These are phyloP conservation scores for Acleris literana DNA, from an alignment of 2,888 invertebrate genomes.

Conservation along the genomic window DNA sequence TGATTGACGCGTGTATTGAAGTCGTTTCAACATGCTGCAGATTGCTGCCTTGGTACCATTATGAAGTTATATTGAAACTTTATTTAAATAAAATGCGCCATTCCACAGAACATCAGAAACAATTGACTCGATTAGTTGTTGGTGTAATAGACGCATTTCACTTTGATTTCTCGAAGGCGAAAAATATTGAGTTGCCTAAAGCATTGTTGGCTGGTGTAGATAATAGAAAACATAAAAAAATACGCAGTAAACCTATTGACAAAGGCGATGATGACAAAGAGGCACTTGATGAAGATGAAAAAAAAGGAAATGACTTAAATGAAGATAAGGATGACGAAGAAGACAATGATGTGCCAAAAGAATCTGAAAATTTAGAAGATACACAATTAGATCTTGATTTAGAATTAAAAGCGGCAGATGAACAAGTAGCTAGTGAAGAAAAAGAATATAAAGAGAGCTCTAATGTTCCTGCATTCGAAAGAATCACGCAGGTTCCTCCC, in stretches of 20 bases:
- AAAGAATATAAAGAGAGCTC: conserved; percentile 53
- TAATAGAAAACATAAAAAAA: conserved; percentile 38
- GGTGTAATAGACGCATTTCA: conserved; percentile 95
- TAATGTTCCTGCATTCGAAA: conserved; percentile 66
- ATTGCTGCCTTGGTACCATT: conserved; percentile 94
- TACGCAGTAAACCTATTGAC: conserved; percentile 40
- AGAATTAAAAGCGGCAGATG: conserved; percentile 67
- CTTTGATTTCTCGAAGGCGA: conserved; percentile 90
- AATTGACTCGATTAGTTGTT: conserved; percentile 89
- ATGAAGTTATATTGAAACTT: conserved; percentile 90
- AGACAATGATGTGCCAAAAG: conserved; percentile 48
- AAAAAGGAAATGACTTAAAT: conserved; percentile 37
- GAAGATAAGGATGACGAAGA: conserved; percentile 40
- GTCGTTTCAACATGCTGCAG: conserved; percentile 89
- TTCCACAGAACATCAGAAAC: conserved; percentile 90
- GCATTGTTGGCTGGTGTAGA: conserved; percentile 56
- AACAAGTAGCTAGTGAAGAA: conserved; percentile 65
- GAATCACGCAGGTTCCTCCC: conserved; percentile 84
- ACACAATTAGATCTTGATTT: conserved; percentile 58
- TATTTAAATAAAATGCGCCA: conserved; percentile 90
- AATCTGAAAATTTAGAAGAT: conserved; percentile 43
- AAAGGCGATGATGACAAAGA: conserved; percentile 47
- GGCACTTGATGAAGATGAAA: conserved; percentile 43
- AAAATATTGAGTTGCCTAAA: conserved; percentile 67
- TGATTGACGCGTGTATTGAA: conserved; percentile 94